Conservation (phyloP, 2,888 invertebrate species). For the Campaea margaritaria region DNA sequence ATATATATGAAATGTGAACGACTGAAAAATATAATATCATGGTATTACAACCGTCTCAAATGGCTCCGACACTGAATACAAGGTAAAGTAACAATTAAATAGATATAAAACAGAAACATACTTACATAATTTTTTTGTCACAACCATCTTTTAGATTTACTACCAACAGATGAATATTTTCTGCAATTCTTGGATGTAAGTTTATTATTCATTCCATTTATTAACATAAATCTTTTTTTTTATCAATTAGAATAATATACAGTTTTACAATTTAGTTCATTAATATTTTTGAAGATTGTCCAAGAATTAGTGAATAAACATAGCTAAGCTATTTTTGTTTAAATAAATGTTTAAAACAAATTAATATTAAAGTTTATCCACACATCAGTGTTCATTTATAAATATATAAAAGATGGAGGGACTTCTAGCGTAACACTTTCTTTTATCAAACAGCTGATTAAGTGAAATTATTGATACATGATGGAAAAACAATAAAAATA, state of each 20-base stretch:
- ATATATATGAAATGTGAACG: neutral
- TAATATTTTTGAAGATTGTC: too few relatives aligned
- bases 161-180: neutral
- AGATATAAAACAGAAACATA: neutral
- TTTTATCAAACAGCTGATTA: neutral
- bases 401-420: slow-evolving; percentile 23
- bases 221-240: too few relatives aligned
- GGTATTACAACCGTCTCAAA: neutral
- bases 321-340: neutral
- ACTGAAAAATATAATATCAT: neutral
- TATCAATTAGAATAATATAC: too few relatives aligned
- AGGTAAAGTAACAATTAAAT: neutral
- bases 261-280: too few relatives aligned
- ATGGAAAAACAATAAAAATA: slow-evolving; percentile 46
- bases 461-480: slow-evolving; percentile 2
- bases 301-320: too few relatives aligned
- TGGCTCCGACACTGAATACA: neutral
- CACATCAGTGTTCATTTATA: neutral
- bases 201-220: too few relatives aligned
- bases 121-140: slow-evolving; percentile 12
- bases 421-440: neutral
- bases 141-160: slow-evolving; percentile 10
- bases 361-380: neutral
- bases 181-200: neutral
- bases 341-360: neutral